Percentiles rank a stretch among this genome's conserved stretches.
These are phyloP conservation scores for Drosophila acutilabella DNA, from an alignment of 2,888 invertebrate species.

Conservation along the genomic window DNA sequence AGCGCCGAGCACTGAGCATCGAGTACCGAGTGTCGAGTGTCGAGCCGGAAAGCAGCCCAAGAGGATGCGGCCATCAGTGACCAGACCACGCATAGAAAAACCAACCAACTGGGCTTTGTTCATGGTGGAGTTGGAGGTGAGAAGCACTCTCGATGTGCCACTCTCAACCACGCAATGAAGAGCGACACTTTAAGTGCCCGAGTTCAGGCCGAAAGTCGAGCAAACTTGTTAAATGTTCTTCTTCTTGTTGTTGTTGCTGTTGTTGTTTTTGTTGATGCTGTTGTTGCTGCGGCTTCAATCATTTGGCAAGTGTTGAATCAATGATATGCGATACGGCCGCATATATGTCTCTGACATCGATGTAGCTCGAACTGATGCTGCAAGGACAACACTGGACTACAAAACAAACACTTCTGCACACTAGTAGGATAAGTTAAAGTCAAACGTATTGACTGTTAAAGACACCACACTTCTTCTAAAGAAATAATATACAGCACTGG, in stretches of 20 bases:
- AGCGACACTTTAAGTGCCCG: conserved; percentile 74
- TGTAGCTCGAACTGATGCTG: conserved; percentile 31
- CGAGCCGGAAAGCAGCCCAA: conserved; percentile 32
- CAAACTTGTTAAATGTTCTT: conserved; percentile 56
- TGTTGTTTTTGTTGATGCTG: conserved; percentile 5
- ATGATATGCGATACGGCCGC: conserved; percentile 57
- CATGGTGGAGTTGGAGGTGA: background rate
- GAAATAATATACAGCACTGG: no score
- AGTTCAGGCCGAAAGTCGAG: conserved; percentile 38
- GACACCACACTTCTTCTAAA: no score
- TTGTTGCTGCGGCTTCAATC: conserved; percentile 35
- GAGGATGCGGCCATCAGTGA: conserved; percentile 55
- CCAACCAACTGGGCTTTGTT: conserved; percentile 22
- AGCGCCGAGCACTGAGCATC: background rate
- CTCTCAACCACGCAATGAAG: conserved; percentile 66
- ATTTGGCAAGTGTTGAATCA: conserved; percentile 45
- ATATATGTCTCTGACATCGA: conserved; percentile 61
- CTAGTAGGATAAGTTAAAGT: no score
- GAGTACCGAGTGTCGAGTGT: background rate
- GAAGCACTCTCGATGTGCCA: conserved; percentile 55
- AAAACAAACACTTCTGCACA: background rate
- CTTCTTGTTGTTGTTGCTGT: conserved; percentile 2
- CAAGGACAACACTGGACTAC: conserved; percentile 39
- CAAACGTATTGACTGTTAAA: no score
- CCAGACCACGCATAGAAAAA: conserved; percentile 43